Base-by-base conservation (phyloP, 2,797 vertebrate genomes). In the Poeciliopsis presidionis region DNA sequence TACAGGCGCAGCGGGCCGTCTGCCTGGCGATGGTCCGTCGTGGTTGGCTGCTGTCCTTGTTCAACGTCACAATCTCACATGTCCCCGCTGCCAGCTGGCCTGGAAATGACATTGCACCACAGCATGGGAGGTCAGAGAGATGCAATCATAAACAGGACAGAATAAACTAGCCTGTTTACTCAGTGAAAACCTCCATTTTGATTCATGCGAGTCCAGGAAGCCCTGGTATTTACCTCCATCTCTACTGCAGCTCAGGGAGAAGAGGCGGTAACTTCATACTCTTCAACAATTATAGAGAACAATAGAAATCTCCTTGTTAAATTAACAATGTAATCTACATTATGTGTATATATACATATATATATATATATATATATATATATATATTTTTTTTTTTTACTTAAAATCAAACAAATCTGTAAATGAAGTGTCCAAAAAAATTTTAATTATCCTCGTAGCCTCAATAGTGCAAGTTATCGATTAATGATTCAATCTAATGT, bases 41-140 rank as follows among this genome's bases (percentile, higher is more conserved):
- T 11, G 98, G 98, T 94, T 99, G 98, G 94, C 97, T 99, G 96
- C 97, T 99, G 94, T 99, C 98, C 93, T 96, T 97, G 97, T 99
- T 98, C 95, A 99, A 95, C 83, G 98, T 99, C 94, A 99, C 98
- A 89, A 99, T 98, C 94, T 99, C 98, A 94, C 98, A 99, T 79
- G 95, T 96, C 93, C 98, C 98, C 77, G 98, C 98, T 88, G 98
- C 98, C 96, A 99, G 96, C 86, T 99, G 98, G 97, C 98, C 98
- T 99, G 96, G 73, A 94, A 87, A 86, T 84, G 87, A 94, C 84
- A 95, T 87, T 82, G 86, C 85, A 91, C 82, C 86, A 91, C 87
- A 93, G 83, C 85, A 89, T 36, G 65, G 18, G 72, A 91, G 91
- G 92, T 94, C 92, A 94, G 90, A 86, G 75, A 82, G 85, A 91